Percentiles rank a stretch among this genome's conserved stretches.
These are phyloP conservation scores for Chrysemys picta DNA, from an alignment of 2,113 vertebrate genomes.

Conservation along the genomic window DNA sequence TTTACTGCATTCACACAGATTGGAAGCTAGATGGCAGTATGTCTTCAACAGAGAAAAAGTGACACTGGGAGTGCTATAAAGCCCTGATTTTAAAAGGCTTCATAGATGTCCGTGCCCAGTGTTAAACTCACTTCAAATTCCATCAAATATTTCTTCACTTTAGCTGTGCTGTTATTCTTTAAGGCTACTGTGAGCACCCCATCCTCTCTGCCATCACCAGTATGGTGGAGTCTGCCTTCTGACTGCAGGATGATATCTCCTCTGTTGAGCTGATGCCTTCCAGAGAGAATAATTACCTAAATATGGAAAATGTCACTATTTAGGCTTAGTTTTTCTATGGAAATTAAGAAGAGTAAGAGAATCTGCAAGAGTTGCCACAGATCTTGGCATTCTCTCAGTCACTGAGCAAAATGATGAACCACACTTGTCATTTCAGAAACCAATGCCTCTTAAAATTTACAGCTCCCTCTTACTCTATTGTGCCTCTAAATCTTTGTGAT, in stretches of 20 bases:
- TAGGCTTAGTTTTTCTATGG: not conserved
- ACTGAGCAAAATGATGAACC: not conserved
- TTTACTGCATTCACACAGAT: not conserved
- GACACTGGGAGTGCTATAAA: not conserved
- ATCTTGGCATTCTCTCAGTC: not conserved
- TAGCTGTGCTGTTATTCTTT: conserved; percentile 76
- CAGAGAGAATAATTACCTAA: conserved; percentile 82
- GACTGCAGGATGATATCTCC: conserved; percentile 80
- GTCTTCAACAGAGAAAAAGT: not conserved
- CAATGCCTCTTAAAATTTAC: not conserved
- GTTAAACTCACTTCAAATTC: conserved; percentile 79
- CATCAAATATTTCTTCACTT: conserved; percentile 81
- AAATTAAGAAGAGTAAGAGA: not conserved
- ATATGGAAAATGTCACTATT: not conserved
- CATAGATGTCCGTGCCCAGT: not conserved
- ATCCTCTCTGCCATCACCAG: conserved; percentile 32
- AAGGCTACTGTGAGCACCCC: conserved; percentile 75
- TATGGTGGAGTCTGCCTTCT: conserved; percentile 77
- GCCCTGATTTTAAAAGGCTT: not conserved
- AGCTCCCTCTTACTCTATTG: not conserved
- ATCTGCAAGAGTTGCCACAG: not conserved
- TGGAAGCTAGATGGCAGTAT: conserved; percentile 28
- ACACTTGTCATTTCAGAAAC: not conserved
- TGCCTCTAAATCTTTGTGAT: not conserved
- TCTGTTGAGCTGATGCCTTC: conserved; percentile 82